Conservation (phyloP, 2,888 invertebrate species). For the Silvanus unidentatus region DNA sequence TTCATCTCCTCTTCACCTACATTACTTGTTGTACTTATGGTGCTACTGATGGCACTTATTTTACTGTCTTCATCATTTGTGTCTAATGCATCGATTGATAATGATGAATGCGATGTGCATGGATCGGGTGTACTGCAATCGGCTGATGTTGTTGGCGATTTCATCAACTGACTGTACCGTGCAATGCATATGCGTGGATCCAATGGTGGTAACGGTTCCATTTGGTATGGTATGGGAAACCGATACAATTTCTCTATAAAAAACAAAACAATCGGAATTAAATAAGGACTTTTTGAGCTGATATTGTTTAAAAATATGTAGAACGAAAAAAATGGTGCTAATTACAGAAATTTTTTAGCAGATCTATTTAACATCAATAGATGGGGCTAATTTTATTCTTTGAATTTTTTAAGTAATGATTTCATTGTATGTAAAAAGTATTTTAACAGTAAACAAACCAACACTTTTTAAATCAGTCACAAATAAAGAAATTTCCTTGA, state of each 20-base stretch:
- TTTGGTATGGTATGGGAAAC: constrained; percentile 70
- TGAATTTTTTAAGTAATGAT: too few species aligned
- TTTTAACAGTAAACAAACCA: constrained; percentile 1
- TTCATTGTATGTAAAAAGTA: neutral
- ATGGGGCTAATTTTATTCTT: too few species aligned
- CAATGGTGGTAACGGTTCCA: constrained; percentile 57
- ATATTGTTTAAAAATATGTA: too few species aligned
- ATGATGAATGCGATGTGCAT: constrained; percentile 20
- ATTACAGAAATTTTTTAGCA: too few species aligned
- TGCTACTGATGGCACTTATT: constrained; percentile 23
- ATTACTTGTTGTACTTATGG: constrained; percentile 16
- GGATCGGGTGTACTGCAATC: constrained; percentile 33
- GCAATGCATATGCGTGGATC: constrained; percentile 51
- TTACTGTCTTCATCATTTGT: constrained; percentile 35
- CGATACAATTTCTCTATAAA: constrained; percentile 55
- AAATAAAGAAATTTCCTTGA: too few species aligned
- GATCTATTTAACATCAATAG: too few species aligned
- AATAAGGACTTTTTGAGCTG: too few species aligned
- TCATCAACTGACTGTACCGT: constrained; percentile 46
- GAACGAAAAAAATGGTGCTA: too few species aligned
- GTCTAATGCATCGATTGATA: constrained; percentile 22
- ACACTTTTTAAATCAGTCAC: too few species aligned
- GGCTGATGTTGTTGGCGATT: constrained; percentile 34
- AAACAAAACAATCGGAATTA: too few species aligned
- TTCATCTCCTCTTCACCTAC: constrained; percentile 11